These are phyloP conservation scores for Sebastes jordani DNA, from an alignment of 2,797 vertebrate species.

Conservation along the genomic window DNA sequence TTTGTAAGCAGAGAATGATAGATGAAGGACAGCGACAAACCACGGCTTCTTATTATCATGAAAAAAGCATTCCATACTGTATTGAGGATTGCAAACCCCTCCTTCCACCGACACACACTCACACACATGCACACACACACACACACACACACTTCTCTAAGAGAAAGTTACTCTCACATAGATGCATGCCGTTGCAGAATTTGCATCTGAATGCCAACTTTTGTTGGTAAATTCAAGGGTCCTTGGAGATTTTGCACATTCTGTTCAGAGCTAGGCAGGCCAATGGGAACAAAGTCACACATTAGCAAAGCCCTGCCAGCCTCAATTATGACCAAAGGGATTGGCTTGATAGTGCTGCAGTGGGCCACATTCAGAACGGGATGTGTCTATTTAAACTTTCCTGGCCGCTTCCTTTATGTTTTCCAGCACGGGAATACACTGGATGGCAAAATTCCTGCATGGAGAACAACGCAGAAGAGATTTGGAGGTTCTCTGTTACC, in stretches of 20 bases:
- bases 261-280: slow-evolving; percentile 62
- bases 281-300: slow-evolving; percentile 80
- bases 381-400: slow-evolving; percentile 66
- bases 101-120: slow-evolving; percentile 5
- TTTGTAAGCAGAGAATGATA: slow-evolving; percentile 33
- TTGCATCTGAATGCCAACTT: slow-evolving; percentile 84
- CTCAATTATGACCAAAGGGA: slow-evolving; percentile 76
- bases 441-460: slow-evolving; percentile 28
- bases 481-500: slow-evolving; percentile 27
- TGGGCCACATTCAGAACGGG: slow-evolving; percentile 51
- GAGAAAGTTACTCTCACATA: slow-evolving; percentile 74
- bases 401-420: slow-evolving; percentile 50
- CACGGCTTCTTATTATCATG: slow-evolving; percentile 67
- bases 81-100: slow-evolving; percentile 44
- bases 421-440: slow-evolving; percentile 5
- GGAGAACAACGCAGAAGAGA: slow-evolving; percentile 7
- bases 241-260: slow-evolving; percentile 80
- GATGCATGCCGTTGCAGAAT: slow-evolving; percentile 76
- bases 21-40: slow-evolving; percentile 31
- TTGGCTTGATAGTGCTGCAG: slow-evolving; percentile 64
- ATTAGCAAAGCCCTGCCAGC: slow-evolving; percentile 77
- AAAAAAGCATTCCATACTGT: slow-evolving; percentile 73
- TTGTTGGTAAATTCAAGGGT: slow-evolving; percentile 85
- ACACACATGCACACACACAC: background rate
- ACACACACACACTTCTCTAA: slow-evolving; percentile 30